Evolutionary conservation across 2,113 vertebrate genomes (phyloP).

Genomic region (Varanus komodoensis): DNA sequence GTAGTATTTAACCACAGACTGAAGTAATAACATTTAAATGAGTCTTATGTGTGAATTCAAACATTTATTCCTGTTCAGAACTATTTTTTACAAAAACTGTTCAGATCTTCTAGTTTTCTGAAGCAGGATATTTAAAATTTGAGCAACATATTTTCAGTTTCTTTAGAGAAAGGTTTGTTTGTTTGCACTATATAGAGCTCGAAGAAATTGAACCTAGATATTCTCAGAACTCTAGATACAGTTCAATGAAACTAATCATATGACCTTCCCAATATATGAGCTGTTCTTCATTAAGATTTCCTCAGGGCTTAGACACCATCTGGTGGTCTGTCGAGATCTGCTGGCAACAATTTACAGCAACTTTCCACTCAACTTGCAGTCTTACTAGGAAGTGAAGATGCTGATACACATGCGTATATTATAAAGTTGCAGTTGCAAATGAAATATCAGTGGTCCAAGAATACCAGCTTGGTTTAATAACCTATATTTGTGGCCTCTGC

Average conservation of each 20-base stretch:
- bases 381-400: constrained; percentile 55
- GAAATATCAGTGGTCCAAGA: neutral
- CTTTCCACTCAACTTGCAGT: constrained; percentile 42
- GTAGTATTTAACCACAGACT: neutral
- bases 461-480: neutral
- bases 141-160: neutral
- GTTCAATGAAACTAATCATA: neutral
- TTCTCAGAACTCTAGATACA: neutral
- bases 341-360: constrained; percentile 47
- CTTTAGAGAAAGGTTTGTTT: neutral
- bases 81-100: neutral
- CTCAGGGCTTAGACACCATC: constrained; percentile 58
- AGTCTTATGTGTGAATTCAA: neutral
- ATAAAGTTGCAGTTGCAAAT: neutral
- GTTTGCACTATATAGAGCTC: neutral
- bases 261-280: neutral
- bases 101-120: neutral
- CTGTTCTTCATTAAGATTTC: neutral
- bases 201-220: neutral
- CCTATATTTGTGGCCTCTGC: neutral
- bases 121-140: neutral
- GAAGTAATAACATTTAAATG: neutral
- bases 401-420: constrained; percentile 7
- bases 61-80: neutral
- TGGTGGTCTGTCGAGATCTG: constrained; percentile 38